Conservation (phyloP, 2,888 invertebrate species). For the Lycia hirtaria region DNA sequence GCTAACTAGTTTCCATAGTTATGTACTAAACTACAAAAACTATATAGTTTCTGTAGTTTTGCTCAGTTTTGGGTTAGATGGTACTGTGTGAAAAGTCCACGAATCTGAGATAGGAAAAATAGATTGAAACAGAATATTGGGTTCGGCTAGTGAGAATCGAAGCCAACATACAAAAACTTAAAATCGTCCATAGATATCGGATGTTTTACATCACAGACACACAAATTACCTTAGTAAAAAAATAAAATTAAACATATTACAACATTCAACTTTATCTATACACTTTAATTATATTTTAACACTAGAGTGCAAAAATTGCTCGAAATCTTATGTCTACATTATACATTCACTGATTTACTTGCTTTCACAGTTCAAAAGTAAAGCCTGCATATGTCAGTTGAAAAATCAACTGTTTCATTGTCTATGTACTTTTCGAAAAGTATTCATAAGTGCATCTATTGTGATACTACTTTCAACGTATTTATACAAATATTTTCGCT, state of each 20-base stretch:
- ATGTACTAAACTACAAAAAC: too few relatives aligned
- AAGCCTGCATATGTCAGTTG: conserved; percentile 8
- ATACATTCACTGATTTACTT: conserved; percentile 3
- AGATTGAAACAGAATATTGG: too few relatives aligned
- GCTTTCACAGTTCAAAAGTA: not conserved
- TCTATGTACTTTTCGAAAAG: not conserved
- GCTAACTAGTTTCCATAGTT: too few relatives aligned
- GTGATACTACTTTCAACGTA: conserved; percentile 3
- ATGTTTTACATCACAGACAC: conserved; percentile 56
- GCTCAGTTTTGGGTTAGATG: too few relatives aligned
- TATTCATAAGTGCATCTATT: conserved; percentile 3
- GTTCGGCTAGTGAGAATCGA: too few relatives aligned
- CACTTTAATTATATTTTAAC: conserved; percentile 47
- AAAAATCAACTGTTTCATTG: not conserved
- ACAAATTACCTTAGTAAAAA: conserved; percentile 51
- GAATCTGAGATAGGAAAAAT: too few relatives aligned
- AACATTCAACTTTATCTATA: conserved; percentile 52
- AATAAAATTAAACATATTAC: conserved; percentile 65
- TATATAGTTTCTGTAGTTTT: too few relatives aligned
- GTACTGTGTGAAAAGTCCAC: too few relatives aligned
- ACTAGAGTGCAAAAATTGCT: conserved; percentile 64
- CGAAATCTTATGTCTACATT: conserved; percentile 41
- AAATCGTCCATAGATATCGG: conserved; percentile 35
- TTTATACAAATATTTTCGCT: conserved; percentile 8
- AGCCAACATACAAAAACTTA: too few relatives aligned